Conservation (phyloP, 2,113 vertebrate genomes). For the Vicugna pacos region DNA sequence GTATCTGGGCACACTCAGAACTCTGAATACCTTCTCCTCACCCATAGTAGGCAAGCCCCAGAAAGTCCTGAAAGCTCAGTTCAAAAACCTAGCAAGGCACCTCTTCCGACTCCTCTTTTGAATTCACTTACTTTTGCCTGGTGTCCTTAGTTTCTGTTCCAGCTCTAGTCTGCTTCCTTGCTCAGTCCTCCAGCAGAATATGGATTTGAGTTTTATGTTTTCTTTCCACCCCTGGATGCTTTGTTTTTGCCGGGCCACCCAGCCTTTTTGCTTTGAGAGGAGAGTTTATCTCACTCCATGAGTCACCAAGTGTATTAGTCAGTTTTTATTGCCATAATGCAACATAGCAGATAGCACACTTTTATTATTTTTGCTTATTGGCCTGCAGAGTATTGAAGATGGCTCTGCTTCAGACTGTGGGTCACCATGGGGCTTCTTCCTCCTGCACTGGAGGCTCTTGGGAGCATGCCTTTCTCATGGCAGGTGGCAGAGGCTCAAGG, state of each 20-base stretch:
- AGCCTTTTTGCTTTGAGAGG: background rate
- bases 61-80: background rate
- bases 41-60: background rate
- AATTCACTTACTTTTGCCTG: background rate
- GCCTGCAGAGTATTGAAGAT: background rate
- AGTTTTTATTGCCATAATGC: background rate
- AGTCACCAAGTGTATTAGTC: background rate
- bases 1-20: background rate
- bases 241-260: background rate
- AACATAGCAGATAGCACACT: background rate
- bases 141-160: background rate
- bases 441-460: background rate
- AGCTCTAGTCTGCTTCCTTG: background rate
- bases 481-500: background rate
- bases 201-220: background rate
- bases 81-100: background rate
- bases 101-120: background rate
- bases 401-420: background rate
- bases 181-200: background rate
- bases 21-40: background rate
- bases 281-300: background rate
- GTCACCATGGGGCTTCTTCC: background rate
- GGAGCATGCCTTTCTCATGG: background rate
- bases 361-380: background rate
- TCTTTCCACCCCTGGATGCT: background rate